Base-by-base conservation (phyloP, 2,888 invertebrate species). In the Aleiodes testaceus region DNA sequence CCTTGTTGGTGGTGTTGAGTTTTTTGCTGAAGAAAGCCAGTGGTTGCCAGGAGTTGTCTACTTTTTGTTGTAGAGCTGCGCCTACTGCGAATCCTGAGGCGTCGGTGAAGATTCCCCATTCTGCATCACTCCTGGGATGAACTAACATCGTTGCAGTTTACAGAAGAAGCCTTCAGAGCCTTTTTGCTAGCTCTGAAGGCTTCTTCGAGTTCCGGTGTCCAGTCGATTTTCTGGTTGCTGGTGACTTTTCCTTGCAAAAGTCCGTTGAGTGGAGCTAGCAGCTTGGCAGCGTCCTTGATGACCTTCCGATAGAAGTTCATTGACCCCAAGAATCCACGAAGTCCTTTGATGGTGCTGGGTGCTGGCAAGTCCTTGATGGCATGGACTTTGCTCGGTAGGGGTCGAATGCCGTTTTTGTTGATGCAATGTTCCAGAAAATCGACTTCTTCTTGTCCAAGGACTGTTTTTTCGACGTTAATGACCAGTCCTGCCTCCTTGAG, bases 81-180 rank as follows among this genome's bases (percentile, higher is more conserved):
- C 53, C 53, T 7, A 70, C 50, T 2, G 76, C 74, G 4, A 42
- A 47, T 36, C 66, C 65, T 3, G 71, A 53, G 20, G 53, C 22
- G n/a, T 70, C 2, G 59, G 65, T 50, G 59, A 70, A 18, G 36
- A 50, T 3, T 0, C 14, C n/a, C 0, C 70, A 65, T 18, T 71
- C 68, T 11, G 66, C 63, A 3, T 70, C 49, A 2, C 64, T 22
- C 11, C 7, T 6, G 20, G 20, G 53, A 20, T 26, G 22, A 20
- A 20, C 50, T 14, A 50, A 9, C 18, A 16, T 20, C 0, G 73
- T 52, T 22, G 66, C 73, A 0, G n/a, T n/a, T n/a, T n/a, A n/a
- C n/a, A n/a, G n/a, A n/a, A n/a, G 64, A 6, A 0, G 61, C 22
- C n/a, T n/a, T n/a, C 0, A 73, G 12, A 11, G 50, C 14, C 14